Conservation (phyloP, 1,140 invertebrate species). For the Trichoplusia ni region DNA sequence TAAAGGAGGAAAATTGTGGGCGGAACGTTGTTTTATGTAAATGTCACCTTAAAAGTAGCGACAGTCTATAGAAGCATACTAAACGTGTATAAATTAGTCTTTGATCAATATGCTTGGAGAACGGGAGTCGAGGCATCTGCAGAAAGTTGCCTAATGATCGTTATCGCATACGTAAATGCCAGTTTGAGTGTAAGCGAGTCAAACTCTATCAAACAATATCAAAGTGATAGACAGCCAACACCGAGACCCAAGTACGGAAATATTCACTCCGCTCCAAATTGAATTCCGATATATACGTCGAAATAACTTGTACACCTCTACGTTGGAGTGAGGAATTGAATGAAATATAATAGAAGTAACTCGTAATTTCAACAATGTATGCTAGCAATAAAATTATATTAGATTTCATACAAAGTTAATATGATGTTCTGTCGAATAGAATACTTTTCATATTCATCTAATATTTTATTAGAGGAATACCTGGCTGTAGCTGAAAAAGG, state of each 20-base stretch:
- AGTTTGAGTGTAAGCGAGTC: constrained; percentile 8
- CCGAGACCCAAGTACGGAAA: constrained; percentile 13
- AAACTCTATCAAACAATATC: constrained; percentile 33
- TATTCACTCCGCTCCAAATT: constrained; percentile 35
- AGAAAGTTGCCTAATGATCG: constrained; percentile 19
- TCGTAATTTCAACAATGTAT: constrained; percentile 23
- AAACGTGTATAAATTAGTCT: not conserved
- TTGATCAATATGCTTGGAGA: constrained; percentile 7
- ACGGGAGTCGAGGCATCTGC: not conserved
- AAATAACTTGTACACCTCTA: constrained; percentile 20
- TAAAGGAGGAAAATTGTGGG: not conserved
- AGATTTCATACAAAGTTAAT: not conserved
- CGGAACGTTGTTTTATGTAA: not conserved
- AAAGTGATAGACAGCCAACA: constrained; percentile 30
- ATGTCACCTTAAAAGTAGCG: constrained; percentile 1
- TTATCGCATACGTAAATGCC: constrained; percentile 11
- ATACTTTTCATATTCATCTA: too few relatives aligned
- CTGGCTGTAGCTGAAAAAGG: too few relatives aligned
- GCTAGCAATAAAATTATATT: constrained; percentile 2
- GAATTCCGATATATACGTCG: constrained; percentile 32
- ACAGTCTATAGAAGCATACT: not conserved
- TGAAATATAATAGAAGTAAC: constrained; percentile 24
- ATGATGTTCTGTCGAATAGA: too few relatives aligned
- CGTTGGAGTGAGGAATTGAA: constrained; percentile 19
- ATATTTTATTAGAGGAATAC: too few relatives aligned